phyloP scores from a whole-genome alignment of 2,797 vertebrate species.

The Pangasius djambal region DNA sequence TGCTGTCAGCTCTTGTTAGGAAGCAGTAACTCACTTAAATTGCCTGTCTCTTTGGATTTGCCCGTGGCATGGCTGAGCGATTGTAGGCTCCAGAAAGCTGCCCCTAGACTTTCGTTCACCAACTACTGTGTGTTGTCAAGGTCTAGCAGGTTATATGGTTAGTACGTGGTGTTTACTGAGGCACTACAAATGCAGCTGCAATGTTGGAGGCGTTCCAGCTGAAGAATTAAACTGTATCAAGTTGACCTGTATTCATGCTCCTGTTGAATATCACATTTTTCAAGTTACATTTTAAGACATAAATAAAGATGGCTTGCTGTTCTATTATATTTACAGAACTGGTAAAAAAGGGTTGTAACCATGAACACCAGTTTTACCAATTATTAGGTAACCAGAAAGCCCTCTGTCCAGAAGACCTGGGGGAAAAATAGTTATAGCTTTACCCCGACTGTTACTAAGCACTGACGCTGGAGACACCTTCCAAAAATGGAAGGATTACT shows the following conservation, averaged over 20 bases:
- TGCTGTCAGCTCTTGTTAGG: conserved; percentile 24
- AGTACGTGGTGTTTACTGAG: conserved; percentile 46
- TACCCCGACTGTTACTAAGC: not conserved
- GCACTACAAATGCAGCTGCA: conserved; percentile 22
- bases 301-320: conserved; percentile 2
- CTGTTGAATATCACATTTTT: not conserved
- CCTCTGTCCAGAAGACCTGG: not conserved
- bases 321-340: not conserved
- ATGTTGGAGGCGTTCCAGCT: conserved; percentile 22
- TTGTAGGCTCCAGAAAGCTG: conserved; percentile 49
- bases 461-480: not conserved
- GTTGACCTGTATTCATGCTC: conserved; percentile 18
- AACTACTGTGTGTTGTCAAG: conserved; percentile 9
- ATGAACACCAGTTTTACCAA: not conserved
- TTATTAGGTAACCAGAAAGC: not conserved
- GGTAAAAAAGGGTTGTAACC: not conserved
- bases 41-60: conserved; percentile 52
- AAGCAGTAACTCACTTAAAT: conserved; percentile 56
- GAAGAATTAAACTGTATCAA: conserved; percentile 3
- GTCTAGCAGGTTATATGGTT: conserved; percentile 19
- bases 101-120: not conserved
- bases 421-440: not conserved
- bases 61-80: conserved; percentile 41
- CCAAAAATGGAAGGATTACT: not conserved
- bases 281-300: not conserved